phyloP scores from a whole-genome alignment of 2,113 vertebrate species.

The Xiphias gladius region DNA sequence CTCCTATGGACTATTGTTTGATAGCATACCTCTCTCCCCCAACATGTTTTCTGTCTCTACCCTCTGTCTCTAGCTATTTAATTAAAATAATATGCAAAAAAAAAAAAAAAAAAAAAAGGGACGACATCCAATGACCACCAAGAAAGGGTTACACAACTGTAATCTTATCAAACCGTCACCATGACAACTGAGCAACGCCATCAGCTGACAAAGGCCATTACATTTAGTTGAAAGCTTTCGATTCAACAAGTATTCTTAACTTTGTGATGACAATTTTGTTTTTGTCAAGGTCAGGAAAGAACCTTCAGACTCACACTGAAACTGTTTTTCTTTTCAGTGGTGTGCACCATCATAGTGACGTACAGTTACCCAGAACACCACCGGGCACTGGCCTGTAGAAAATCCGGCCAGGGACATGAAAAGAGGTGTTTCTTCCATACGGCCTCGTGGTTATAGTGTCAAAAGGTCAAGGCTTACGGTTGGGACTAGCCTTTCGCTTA shows the following conservation, averaged over 20 bases:
- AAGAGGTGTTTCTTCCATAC: neutral
- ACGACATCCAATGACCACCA: neutral
- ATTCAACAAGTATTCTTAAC: neutral
- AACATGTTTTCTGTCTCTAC: neutral
- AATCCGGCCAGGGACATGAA: too few species aligned
- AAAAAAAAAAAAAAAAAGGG: neutral
- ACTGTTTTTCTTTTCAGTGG: neutral
- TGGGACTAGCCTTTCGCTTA: neutral
- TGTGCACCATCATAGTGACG: neutral
- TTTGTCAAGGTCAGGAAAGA: neutral
- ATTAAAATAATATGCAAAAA: too few species aligned
- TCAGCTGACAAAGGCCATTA: neutral
- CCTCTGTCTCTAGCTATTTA: neutral
- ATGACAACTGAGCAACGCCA: neutral
- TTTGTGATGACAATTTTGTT: neutral
- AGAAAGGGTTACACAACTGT: neutral
- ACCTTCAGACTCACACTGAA: neutral
- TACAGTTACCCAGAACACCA: neutral
- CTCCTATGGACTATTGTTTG: too few species aligned
- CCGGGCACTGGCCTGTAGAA: neutral
- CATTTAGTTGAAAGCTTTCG: neutral
- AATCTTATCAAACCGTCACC: neutral
- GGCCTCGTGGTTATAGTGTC: neutral
- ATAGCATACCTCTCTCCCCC: too few species aligned
- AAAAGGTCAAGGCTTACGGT: neutral